These are phyloP conservation scores for Emydura subglobosa DNA, from an alignment of 2,113 vertebrate genomes.

Conservation along the genomic window DNA sequence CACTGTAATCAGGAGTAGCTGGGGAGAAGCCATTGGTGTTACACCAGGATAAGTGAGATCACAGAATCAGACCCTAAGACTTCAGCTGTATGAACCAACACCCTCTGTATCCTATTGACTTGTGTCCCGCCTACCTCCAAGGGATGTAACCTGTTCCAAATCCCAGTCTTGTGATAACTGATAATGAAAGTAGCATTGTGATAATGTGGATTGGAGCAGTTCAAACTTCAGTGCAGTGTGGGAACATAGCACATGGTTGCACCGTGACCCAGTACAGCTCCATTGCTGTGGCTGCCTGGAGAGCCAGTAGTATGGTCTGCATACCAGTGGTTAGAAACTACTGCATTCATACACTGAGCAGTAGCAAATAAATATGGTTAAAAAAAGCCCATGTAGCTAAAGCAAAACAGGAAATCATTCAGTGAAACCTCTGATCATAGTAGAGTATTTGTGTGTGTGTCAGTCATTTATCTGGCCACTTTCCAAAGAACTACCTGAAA, in stretches of 20 bases:
- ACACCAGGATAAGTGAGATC: not conserved
- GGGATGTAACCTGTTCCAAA: not conserved
- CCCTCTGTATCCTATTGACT: not conserved
- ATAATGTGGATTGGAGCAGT: not conserved
- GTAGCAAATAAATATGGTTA: constrained; percentile 3
- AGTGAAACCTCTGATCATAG: not conserved
- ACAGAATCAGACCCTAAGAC: not conserved
- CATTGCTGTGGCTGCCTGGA: not conserved
- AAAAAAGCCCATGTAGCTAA: not conserved
- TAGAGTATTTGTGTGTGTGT: not conserved
- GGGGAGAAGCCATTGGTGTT: not conserved
- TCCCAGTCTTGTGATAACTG: not conserved
- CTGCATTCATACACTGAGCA: not conserved
- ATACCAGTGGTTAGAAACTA: not conserved
- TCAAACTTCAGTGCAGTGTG: not conserved
- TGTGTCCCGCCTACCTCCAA: not conserved
- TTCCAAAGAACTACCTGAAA: constrained; percentile 21
- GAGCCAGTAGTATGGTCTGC: not conserved
- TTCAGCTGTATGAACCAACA: not conserved
- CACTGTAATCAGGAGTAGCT: not conserved
- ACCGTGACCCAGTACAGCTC: not conserved
- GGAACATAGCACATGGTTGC: accelerated
- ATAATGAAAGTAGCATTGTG: not conserved
- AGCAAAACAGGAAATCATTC: not conserved
- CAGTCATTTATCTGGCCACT: constrained; percentile 2